Conservation (phyloP, 2,888 invertebrate genomes). For the Dasysyrphus tricinctus region DNA sequence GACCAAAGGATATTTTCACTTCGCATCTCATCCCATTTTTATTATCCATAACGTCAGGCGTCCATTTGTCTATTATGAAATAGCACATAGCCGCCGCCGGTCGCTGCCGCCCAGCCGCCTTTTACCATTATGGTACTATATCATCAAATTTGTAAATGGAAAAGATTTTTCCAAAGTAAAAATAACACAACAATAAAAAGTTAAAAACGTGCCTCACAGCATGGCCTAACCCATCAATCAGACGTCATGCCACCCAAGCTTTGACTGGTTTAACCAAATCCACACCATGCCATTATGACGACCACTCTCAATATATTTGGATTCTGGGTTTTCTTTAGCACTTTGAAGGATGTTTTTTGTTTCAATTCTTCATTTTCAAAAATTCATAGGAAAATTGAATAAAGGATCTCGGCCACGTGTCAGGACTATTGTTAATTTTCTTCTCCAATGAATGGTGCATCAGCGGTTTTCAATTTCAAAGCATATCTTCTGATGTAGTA, state of each 20-base stretch:
- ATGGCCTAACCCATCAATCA: constrained; percentile 66
- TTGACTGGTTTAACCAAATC: constrained; percentile 36
- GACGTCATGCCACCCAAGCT: constrained; percentile 51
- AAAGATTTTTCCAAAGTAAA: constrained; percentile 30
- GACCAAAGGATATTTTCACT: constrained; percentile 35
- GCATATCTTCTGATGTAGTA: neutral
- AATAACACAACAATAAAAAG: neutral
- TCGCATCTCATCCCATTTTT: constrained; percentile 8
- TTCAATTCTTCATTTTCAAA: constrained; percentile 4
- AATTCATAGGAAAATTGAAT: constrained; percentile 58
- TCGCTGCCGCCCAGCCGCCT: constrained; percentile 1
- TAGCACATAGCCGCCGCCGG: constrained; percentile 18
- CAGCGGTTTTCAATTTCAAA: constrained; percentile 61
- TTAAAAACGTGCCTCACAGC: constrained; percentile 67
- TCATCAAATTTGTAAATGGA: constrained; percentile 37
- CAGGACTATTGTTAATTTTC: constrained; percentile 73
- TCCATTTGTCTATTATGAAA: constrained; percentile 61
- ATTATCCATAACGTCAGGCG: constrained; percentile 33
- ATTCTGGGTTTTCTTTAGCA: constrained; percentile 10
- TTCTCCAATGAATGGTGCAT: constrained; percentile 47
- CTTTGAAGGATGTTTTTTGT: constrained; percentile 37
- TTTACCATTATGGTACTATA: constrained; percentile 8
- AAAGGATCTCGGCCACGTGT: constrained; percentile 73
- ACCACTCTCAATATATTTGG: constrained; percentile 33
- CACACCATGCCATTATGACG: neutral